These are phyloP conservation scores for Acyrthosiphon pisum DNA, from an alignment of 1,140 invertebrate species.

Conservation along the genomic window DNA sequence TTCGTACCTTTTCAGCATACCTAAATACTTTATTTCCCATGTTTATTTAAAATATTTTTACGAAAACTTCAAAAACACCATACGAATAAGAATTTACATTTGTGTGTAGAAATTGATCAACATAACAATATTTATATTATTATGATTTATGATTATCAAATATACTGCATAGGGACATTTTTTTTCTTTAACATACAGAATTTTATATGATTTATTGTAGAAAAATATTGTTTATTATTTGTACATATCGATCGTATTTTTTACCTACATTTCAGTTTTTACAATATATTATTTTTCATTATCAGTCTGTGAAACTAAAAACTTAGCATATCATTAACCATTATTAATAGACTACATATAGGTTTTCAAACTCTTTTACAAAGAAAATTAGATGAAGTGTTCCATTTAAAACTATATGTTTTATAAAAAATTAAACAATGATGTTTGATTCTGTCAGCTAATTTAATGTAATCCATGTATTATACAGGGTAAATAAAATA, in stretches of 20 bases:
- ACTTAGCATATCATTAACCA: not conserved
- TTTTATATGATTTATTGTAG: not conserved
- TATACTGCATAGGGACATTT: not conserved
- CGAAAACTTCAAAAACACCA: not conserved
- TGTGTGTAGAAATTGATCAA: not conserved
- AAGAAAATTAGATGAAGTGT: not conserved
- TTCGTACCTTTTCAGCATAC: constrained; percentile 54
- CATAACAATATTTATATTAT: not conserved
- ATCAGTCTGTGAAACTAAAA: not conserved
- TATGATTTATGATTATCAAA: not conserved
- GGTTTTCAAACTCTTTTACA: not conserved
- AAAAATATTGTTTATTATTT: not conserved
- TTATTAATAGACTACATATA: not conserved
- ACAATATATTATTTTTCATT: not conserved
- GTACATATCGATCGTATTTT: not conserved
- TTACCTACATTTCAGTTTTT: not conserved
- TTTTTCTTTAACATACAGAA: not conserved
- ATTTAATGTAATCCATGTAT: not conserved
- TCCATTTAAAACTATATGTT: not conserved
- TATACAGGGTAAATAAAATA: not conserved
- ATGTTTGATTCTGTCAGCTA: not conserved
- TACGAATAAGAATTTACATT: constrained; percentile 18
- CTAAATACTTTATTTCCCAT: constrained; percentile 26
- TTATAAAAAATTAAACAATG: not conserved
- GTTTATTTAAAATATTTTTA: constrained; percentile 29